These are phyloP conservation scores for Hesperia comma DNA, from an alignment of 2,888 invertebrate genomes.

Conservation along the genomic window DNA sequence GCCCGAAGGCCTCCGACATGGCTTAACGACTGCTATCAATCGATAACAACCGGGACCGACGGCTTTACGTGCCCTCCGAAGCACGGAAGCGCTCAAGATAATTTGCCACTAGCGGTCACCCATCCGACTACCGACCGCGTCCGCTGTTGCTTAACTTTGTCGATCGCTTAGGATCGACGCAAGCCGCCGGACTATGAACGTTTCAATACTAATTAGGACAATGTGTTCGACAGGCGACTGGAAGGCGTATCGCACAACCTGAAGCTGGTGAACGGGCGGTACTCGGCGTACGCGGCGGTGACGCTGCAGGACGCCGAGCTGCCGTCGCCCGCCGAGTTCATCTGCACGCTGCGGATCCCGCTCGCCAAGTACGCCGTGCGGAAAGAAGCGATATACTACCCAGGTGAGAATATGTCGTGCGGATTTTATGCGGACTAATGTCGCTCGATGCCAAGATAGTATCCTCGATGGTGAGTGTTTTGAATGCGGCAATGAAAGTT, in stretches of 20 bases:
- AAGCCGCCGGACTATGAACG: no score
- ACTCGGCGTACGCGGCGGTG: constrained; percentile 82
- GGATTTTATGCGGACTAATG: not conserved
- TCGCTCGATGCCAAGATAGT: not conserved
- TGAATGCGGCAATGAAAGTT: not conserved
- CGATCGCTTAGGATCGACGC: no score
- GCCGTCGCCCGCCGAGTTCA: constrained; percentile 81
- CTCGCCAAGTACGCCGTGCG: constrained; percentile 84
- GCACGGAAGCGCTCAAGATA: no score
- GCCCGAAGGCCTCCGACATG: no score
- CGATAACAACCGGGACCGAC: no score
- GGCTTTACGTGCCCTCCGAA: no score
- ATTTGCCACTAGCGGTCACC: no score
- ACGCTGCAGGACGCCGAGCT: constrained; percentile 80
- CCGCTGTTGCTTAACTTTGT: no score
- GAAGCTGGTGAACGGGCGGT: constrained; percentile 74
- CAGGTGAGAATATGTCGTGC: constrained; percentile 73
- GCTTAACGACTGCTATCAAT: no score
- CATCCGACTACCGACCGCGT: no score
- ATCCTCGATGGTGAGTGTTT: not conserved
- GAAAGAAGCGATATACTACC: constrained; percentile 82
- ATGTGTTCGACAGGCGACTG: constrained; percentile 57
- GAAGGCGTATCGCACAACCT: constrained; percentile 68
- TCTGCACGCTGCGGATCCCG: constrained; percentile 85
- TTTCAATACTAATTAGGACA: not conserved